Evolutionary conservation across 1,140 invertebrate species (phyloP), one percentile per base, ranked within the genome.

Genomic region (Drosophila sulfurigaster): DNA sequence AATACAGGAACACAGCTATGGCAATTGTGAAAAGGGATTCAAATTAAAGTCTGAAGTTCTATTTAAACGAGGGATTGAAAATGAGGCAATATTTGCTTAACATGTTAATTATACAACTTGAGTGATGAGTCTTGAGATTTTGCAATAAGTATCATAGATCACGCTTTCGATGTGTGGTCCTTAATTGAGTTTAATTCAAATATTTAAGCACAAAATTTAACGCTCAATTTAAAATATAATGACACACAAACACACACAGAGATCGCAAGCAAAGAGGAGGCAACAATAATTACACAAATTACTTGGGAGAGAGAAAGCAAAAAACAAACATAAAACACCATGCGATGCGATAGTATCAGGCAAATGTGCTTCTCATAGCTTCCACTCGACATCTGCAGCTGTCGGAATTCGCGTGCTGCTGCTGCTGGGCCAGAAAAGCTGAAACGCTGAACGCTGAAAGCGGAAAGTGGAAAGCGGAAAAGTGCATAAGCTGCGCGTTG

Each of bases 261-360:
- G 11, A 49, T 32, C 25, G n/a, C 16, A 28, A 11, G 38, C 28
- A 75, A 63, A 58, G 48, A 15, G 56, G 79, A 68, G 63, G 73
- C 60, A 82, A 79, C 70, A 77, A 87, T 86, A 87, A 86, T 86
- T 86, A 86, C 86, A 75, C 75, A 86, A 86, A 86, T 86, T 80
- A 70, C 62, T 66, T 60, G 41, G 8, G 30, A 71, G 46, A 30
- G 57, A 65, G 48, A 54, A 57, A 49, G 8, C 20, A 54, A 64
- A 49, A 66, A 64, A 54, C 11, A 60, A 57, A 51, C 38, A 41
- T 28, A 35, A 54, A 52, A 49, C 45, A 38, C 16, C 51, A 38
- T 5, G 30, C 57, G 0, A 25, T 25, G 20, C 68, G 79, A 86
- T 86, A 81, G 64, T 49, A 86, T 75, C 74, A 68, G 38, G 58